Conservation (phyloP, 2,797 vertebrate species). For the Ara ararauna region DNA sequence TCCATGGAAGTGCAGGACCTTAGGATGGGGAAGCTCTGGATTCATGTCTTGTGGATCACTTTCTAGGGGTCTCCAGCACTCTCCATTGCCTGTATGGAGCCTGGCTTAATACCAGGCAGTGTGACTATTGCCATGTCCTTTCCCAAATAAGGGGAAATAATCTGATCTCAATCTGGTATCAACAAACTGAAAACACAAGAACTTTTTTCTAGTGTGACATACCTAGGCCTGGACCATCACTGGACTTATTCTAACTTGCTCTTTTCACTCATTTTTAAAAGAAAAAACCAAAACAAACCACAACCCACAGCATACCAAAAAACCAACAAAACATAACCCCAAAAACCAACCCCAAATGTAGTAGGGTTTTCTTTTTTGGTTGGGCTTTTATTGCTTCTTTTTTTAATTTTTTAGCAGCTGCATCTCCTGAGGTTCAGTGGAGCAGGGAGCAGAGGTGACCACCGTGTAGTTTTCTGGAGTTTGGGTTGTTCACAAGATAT, state of each 20-base stretch:
- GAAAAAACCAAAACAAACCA: background rate
- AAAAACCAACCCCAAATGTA: background rate
- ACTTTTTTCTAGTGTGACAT: background rate
- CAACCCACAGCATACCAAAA: background rate
- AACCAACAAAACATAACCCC: no score
- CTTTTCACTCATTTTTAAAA: background rate
- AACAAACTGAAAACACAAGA: background rate
- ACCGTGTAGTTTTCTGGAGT: background rate
- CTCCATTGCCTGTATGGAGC: background rate
- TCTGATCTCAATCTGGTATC: background rate
- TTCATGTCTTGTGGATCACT: background rate
- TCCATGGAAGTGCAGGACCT: accelerated
- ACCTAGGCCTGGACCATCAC: background rate
- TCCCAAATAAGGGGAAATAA: background rate
- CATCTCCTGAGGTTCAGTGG: background rate
- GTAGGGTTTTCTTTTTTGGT: background rate
- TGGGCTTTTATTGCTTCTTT: background rate
- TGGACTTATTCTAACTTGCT: background rate
- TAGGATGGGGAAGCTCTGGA: background rate
- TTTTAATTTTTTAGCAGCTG: background rate
- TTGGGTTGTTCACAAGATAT: background rate
- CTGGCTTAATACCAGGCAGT: background rate
- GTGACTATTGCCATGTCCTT: background rate
- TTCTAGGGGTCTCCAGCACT: background rate
- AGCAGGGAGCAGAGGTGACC: background rate